A percentile compares a stretch with the other conserved stretches of the same genome.
These are phyloP conservation scores for Speoplatyrhinus poulsoni DNA, from an alignment of 2,113 vertebrate genomes.

Conservation along the genomic window DNA sequence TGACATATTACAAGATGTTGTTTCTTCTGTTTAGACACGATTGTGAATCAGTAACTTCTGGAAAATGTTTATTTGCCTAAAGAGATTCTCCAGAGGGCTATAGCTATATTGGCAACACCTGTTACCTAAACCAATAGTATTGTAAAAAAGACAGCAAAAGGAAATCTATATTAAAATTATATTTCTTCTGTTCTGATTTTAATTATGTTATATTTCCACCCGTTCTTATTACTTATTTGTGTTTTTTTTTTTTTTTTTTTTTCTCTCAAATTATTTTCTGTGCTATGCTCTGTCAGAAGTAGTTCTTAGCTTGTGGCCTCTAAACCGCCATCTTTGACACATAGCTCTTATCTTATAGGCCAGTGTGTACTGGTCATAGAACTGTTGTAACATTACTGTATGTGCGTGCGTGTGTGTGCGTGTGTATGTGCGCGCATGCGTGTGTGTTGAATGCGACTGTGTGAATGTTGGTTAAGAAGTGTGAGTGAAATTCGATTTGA, in stretches of 20 bases:
- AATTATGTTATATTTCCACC: neutral
- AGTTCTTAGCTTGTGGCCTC: slow-evolving; percentile 56
- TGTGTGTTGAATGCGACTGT: slow-evolving; percentile 24
- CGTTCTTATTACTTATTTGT: neutral
- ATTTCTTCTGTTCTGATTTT: slow-evolving; percentile 1
- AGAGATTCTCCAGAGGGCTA: neutral
- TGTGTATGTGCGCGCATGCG: slow-evolving; percentile 3
- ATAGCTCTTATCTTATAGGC: slow-evolving; percentile 50
- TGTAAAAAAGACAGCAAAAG: slow-evolving; percentile 29
- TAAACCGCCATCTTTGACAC: slow-evolving; percentile 41
- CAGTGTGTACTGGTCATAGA: slow-evolving; percentile 33
- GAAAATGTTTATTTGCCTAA: neutral
- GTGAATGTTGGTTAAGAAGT: neutral
- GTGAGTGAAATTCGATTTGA: slow-evolving; percentile 12
- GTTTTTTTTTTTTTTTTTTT: neutral
- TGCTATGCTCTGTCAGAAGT: slow-evolving; percentile 41
- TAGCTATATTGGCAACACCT: neutral
- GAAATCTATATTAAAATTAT: slow-evolving; percentile 20
- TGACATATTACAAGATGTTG: no score
- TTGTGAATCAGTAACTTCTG: neutral
- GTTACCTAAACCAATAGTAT: neutral
- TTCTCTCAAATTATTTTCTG: slow-evolving; percentile 15
- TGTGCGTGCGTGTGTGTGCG: slow-evolving; percentile 15
- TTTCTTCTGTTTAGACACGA: neutral
- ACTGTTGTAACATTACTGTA: slow-evolving; percentile 53